Base-by-base conservation (phyloP, 2,888 invertebrate species). In the Drosophila falleni region DNA sequence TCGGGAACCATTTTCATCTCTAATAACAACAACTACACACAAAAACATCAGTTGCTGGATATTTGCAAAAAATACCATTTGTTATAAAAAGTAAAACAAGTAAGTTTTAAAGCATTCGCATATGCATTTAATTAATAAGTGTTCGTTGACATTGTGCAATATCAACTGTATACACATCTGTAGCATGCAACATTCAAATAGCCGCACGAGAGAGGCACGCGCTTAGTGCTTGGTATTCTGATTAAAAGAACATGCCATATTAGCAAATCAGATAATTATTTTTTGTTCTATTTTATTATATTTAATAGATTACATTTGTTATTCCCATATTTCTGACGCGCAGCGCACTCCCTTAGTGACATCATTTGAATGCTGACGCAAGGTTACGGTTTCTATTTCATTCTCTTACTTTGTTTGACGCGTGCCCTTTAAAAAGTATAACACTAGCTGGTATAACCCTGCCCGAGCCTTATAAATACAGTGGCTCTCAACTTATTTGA, bases 341-440 rank as follows among this genome's bases (percentile, higher is more conserved):
- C 77, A 56, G 4, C 71, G 60, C 59, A 50, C 37, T 41, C 47
- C 37, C 15, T 5, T 15, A 37, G 56, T 76, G 75, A 70, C 80
- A 70, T 80, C 71, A 80, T 46, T 58, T 47, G 54, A 64, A 37
- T 80, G 53, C 53, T 80, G 80, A 75, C 76, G 70, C 75, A 75
- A 75, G 70, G 35, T 69, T 58, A 53, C 13, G 13, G 29, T 41
- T 58, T 47, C 19, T 41, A 55, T 50, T 61, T 55, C 15, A 56
- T 63, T 53, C 35, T 29, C 26, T 47, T 50, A 29, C 11, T 56
- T 78, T 73, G 73, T 23, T 23, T 4, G 4, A 55, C 59, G 78
- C 54, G 78, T 60, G 39, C 31, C 13, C n/a, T 46, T 63, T 33
- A 47, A 56, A 61, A 13, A 23, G 23, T 49, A 2, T 54, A 44